Evolutionary conservation across 2,888 invertebrate species (phyloP).

Genomic region (Cataglyphis albicans): DNA sequence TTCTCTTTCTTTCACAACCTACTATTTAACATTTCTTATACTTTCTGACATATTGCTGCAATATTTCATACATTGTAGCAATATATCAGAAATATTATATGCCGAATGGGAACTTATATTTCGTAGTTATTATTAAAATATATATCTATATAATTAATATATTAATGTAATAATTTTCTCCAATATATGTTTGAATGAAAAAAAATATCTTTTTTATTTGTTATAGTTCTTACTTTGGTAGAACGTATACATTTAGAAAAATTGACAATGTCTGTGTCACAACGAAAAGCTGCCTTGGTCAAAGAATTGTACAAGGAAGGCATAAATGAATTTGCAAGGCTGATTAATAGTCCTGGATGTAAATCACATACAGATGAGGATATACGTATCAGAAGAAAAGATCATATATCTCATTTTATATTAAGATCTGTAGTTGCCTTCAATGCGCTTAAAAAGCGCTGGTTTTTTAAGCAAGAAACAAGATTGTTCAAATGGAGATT

Average conservation of each 20-base stretch:
- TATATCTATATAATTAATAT: constrained; percentile 18
- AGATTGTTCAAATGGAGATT: constrained; percentile 95
- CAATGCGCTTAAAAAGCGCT: constrained; percentile 93
- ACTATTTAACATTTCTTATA: too few relatives aligned
- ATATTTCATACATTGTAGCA: too few relatives aligned
- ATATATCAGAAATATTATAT: too few relatives aligned
- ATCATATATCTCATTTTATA: constrained; percentile 97
- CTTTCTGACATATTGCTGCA: too few relatives aligned
- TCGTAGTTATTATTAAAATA: background rate
- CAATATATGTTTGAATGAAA: background rate
- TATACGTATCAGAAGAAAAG: constrained; percentile 90
- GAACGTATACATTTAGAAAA: constrained; percentile 33
- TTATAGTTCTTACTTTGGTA: constrained; percentile 61
- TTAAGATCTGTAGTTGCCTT: constrained; percentile 96
- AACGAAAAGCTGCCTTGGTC: constrained; percentile 34
- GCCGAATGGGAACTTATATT: background rate
- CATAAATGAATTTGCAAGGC: constrained; percentile 51
- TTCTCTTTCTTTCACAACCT: background rate
- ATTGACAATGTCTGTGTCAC: constrained; percentile 17
- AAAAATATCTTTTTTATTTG: background rate
- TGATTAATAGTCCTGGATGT: constrained; percentile 88
- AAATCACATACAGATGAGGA: constrained; percentile 88
- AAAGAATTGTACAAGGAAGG: constrained; percentile 27
- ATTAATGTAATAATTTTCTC: background rate
- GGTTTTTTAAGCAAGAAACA: constrained; percentile 95